These are phyloP conservation scores for Pasiphila rectangulata DNA, from an alignment of 2,888 invertebrate species.

Conservation along the genomic window DNA sequence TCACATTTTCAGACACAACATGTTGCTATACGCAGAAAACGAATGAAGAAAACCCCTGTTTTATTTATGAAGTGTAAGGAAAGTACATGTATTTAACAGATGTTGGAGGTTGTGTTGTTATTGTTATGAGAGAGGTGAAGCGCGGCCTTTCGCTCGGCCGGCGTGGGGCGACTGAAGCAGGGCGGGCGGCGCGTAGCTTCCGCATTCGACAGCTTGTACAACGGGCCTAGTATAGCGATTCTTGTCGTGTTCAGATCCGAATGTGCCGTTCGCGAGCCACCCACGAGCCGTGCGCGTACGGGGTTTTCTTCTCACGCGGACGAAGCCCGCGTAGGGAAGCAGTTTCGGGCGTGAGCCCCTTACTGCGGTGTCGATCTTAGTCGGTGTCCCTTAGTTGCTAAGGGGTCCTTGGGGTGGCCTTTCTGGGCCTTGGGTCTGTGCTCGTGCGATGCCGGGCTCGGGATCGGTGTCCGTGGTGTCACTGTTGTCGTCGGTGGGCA, in stretches of 20 bases:
- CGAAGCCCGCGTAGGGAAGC: no score
- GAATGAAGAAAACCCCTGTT: constrained; percentile 12
- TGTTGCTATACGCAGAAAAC: constrained; percentile 7
- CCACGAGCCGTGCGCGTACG: no score
- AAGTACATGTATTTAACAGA: constrained; percentile 42
- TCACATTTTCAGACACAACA: constrained; percentile 15
- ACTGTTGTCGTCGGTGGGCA: no score
- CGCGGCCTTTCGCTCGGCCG: constrained; percentile 65
- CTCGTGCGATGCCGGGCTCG: no score
- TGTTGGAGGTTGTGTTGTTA: constrained; percentile 66
- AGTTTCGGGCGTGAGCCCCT: no score
- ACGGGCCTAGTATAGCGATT: background rate
- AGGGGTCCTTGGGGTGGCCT: no score
- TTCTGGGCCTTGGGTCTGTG: no score
- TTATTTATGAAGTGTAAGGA: constrained; percentile 23
- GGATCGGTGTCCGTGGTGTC: no score
- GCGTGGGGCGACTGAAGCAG: constrained; percentile 66
- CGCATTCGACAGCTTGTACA: constrained; percentile 18
- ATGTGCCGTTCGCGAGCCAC: no score
- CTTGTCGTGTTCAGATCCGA: background rate
- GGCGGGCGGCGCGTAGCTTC: constrained; percentile 53
- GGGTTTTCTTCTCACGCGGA: no score
- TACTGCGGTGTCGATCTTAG: no score
- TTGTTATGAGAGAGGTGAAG: constrained; percentile 52
- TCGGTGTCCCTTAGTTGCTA: no score